Evolutionary conservation across 1,140 invertebrate species (phyloP), one percentile per base, ranked within the genome.

Genomic region (Halesus radiatus): DNA sequence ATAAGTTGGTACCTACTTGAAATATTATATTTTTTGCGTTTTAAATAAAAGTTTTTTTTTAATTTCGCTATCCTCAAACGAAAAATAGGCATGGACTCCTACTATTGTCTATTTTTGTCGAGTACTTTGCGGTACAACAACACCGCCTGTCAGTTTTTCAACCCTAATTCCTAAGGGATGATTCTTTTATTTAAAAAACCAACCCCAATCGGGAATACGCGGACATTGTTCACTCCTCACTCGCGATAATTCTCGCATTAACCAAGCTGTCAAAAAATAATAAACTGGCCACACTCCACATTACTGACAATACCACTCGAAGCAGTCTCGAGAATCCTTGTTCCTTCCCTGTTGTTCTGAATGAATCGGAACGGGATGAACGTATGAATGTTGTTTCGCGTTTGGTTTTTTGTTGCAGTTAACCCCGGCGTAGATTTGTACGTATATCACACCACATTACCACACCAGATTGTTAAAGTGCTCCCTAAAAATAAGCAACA

Each of bases 171-270:
- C 37, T 56, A n/a, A 37, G 37, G 75, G 58, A 50, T 26, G 26
- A 66, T 29, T 66, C 22, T 66, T 66, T 66, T 66, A 66, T 66
- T n/a, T 66, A 15, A 29, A 66, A 66, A 64, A 64, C 16, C 5
- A 66, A n/a, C 23, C 37, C 32, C 45, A 4, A n/a, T 66, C 20
- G 68, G 68, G 45, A 72, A 50, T 50, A 72, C 8, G 3, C 10
- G 7, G 37, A 72, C 68, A 72, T 72, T 72, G 68, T 72, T 72
- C 68, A 45, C 32, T 52, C 68, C 68, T 72, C 68, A 72, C 45
- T 72, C 37, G 68, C 20, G 68, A 52, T 72, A 72, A 72, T 72
- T 72, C 68, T 72, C 68, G 68, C 68, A 72, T 72, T 52, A 72
- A 72, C 68, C 29, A 7, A 45, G 13, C 37, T 45, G 37, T 45